Evolutionary conservation across 2,888 invertebrate genomes (phyloP), one percentile per base, ranked within the genome.

Genomic region (Drosophila fungiperda): DNA sequence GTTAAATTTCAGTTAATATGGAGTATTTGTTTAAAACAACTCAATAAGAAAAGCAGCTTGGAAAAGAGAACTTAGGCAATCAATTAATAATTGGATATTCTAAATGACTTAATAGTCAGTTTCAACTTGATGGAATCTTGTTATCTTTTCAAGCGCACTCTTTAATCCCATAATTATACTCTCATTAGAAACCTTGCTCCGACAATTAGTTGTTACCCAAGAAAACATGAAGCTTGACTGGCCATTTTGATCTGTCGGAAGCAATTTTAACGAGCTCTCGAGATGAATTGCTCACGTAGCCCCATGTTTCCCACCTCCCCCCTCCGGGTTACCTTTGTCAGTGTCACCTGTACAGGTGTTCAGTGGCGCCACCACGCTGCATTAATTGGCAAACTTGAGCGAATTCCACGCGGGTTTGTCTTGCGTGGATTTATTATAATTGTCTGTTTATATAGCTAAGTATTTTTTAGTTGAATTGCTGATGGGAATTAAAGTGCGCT

Each of bases 401-500:
- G 29, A 65, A 49, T 40, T 36, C 66, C 40, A 72, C 36, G 35
- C 48, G 52, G 54, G 6, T 29, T 29, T 29, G 29, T 5, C 29
- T 59, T 54, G 65, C 48, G 33, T 48, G 48, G 29, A 23, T 23
- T 45, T 45, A 15, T 23, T 23, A 23, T 23, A 15, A 45, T 20
- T 29, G 23, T 63, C 49, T 70, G 59, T 63, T 70, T 63, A 66
- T 78, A 69, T 68, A 66, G 71, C 32, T 55, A 54, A 68, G 71
- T 83, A 71, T 78, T 17, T 54, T 72, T 76, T 84, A 77, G 85
- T 89, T 89, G 90, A 87, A 82, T 87, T 82, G 83, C 60, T 85
- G 83, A 87, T 85, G 88, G 73, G 74, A 87, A 88, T 90, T 89
- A 87, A 87, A 85, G 90, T 89, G 85, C 68, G 90, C 85, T 85